These are phyloP conservation scores for Hippocampus comes DNA, from an alignment of 2,113 vertebrate species.

Conservation along the genomic window DNA sequence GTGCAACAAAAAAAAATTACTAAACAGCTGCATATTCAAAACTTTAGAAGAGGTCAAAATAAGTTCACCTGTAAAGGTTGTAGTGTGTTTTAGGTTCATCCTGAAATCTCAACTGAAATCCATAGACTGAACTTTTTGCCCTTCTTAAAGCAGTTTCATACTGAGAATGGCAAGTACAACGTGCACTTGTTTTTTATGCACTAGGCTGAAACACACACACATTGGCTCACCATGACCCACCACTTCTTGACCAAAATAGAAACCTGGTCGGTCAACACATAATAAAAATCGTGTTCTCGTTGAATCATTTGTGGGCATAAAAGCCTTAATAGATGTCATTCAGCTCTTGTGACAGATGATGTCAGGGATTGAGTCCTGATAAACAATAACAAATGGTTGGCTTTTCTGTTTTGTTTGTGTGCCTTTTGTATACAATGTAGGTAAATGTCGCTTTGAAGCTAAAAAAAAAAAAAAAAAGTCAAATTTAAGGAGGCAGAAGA, in stretches of 20 bases:
- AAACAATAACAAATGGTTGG: not conserved
- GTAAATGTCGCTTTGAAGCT: not conserved
- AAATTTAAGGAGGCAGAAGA: not conserved
- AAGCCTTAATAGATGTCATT: not conserved
- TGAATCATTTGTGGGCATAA: constrained; percentile 7
- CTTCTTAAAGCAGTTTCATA: constrained; percentile 4
- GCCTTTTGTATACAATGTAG: not conserved
- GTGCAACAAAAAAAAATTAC: no score
- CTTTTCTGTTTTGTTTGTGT: not conserved
- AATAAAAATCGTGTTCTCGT: constrained; percentile 19
- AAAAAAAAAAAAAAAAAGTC: not conserved
- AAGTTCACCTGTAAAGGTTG: not conserved
- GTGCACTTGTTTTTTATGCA: constrained; percentile 16
- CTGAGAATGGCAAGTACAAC: constrained; percentile 18
- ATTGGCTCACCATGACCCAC: constrained; percentile 47
- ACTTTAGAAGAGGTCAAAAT: not conserved
- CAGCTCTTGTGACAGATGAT: not conserved
- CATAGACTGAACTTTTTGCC: not conserved
- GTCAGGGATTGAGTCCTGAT: not conserved
- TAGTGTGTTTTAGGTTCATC: not conserved
- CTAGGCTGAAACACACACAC: constrained; percentile 52
- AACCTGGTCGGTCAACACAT: constrained; percentile 55
- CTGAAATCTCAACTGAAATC: not conserved
- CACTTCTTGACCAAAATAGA: constrained; percentile 56
- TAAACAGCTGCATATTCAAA: not conserved